Conservation (phyloP, 2,888 invertebrate genomes). For the Callinectes sapidus region DNA sequence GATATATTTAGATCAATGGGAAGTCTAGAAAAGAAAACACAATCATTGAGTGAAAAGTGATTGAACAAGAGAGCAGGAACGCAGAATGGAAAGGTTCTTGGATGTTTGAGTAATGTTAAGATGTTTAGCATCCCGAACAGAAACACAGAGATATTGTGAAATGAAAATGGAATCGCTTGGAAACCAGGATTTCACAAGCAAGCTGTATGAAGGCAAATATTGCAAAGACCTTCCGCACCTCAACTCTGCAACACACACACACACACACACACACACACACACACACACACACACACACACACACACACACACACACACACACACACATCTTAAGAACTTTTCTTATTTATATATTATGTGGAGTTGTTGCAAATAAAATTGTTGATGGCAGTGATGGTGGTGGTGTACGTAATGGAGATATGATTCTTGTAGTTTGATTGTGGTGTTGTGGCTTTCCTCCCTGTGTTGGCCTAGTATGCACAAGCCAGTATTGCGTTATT, state of each 20-base stretch:
- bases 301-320: slow-evolving; percentile 20
- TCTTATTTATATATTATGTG: not conserved
- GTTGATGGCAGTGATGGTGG: not conserved
- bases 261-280: slow-evolving; percentile 16
- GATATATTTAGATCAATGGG: not conserved
- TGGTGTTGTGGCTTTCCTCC: not conserved
- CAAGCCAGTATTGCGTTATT: not conserved
- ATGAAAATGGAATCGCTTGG: not conserved
- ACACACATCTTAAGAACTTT: not conserved
- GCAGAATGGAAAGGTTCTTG: not conserved
- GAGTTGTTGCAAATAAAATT: not conserved
- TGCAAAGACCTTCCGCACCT: not conserved
- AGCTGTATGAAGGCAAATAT: not conserved
- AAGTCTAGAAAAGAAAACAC: not conserved
- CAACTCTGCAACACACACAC: not conserved
- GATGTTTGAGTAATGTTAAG: not conserved
- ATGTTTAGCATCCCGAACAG: not conserved
- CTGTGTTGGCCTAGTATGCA: not conserved
- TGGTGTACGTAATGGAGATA: not conserved
- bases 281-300: slow-evolving; percentile 20
- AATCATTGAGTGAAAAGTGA: not conserved
- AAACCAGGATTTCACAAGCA: not conserved
- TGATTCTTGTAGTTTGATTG: not conserved
- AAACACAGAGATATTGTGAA: not conserved
- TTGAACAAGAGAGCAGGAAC: not conserved